Evolutionary conservation across 2,113 vertebrate species (phyloP), one percentile per base, ranked within the genome.

Genomic region (Xiphophorus maculatus): DNA sequence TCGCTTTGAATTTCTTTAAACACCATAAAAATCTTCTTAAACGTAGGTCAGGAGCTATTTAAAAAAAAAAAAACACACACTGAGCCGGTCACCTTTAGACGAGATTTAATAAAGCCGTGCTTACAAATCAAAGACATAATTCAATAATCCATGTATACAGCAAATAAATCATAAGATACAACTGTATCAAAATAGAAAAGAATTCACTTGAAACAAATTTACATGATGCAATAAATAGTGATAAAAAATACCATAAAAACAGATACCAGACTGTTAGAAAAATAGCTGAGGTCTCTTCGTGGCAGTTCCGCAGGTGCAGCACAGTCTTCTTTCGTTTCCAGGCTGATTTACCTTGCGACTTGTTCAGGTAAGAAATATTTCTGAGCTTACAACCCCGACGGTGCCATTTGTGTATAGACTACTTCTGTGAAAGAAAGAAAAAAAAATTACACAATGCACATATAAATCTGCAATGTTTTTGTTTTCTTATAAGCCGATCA

Each of bases 381-480:
- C 62, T 95, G 63, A 42, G 65, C 3, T 22, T 64, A 95, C 32
- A 51, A 69, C 63, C 65, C 96, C 95, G 64, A 94, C 81, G 95
- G 96, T 6, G 19, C 30, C 94, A 95, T 94, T 94, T 29, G 63
- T 51, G 65, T 69, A 51, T 30, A 29, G 77, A 42, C 69, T 66
- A 27, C 76, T 77, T 66, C 87, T 88, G 83, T 3, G 80, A 78
- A 25, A 77, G 10, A 42, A 14, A 14, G 42, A 14, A 37, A 10
- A 0, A 11, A 37, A 11, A 37, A 11, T 37, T 37, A 37, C 29
- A 74, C 30, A 70, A 48, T 10, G 71, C 28, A 33, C 1, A 81
- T 42, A 19, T 8, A 37, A 17, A 44, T 4, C 15, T 17, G 12
- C 4, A 17, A 37, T 37, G 10, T 37, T 37, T 37, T 37, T 44